Percentiles rank a stretch among this genome's conserved stretches.
Conservation (phyloP, 2,888 invertebrate genomes). For the Agrotis clavis region DNA sequence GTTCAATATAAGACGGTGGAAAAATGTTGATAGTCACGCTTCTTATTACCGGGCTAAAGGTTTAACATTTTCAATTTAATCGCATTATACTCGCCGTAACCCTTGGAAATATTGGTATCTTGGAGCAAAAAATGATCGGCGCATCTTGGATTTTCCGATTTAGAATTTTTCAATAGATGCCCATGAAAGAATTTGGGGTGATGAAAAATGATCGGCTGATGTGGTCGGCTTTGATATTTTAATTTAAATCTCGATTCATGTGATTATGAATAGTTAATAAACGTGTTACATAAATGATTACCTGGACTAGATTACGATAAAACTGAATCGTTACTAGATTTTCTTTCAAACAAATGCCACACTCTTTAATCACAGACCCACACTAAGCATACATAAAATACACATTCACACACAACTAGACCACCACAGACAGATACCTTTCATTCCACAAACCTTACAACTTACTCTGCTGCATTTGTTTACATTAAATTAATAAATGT, state of each 20-base stretch:
- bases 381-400: no score
- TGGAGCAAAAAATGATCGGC: conserved; percentile 63
- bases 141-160: conserved; percentile 62
- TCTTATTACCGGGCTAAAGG: conserved; percentile 84
- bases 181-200: conserved; percentile 63
- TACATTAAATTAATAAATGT: no score
- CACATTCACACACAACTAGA: no score
- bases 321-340: no score
- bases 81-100: conserved; percentile 82
- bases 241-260: conserved; percentile 42
- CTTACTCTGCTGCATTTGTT: no score
- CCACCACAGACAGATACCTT: no score
- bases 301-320: no score
- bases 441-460: no score
- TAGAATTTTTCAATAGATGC: conserved; percentile 67
- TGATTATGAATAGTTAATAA: no score
- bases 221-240: conserved; percentile 40
- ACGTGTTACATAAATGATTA: no score
- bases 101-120: conserved; percentile 82
- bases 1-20: conserved; percentile 85
- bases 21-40: conserved; percentile 87
- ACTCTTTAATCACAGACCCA: no score
- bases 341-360: no score
- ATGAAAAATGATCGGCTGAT: conserved; percentile 65
- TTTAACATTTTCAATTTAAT: conserved; percentile 88